phyloP scores from a whole-genome alignment of 2,797 vertebrate species.

The Vultur gryphus region DNA sequence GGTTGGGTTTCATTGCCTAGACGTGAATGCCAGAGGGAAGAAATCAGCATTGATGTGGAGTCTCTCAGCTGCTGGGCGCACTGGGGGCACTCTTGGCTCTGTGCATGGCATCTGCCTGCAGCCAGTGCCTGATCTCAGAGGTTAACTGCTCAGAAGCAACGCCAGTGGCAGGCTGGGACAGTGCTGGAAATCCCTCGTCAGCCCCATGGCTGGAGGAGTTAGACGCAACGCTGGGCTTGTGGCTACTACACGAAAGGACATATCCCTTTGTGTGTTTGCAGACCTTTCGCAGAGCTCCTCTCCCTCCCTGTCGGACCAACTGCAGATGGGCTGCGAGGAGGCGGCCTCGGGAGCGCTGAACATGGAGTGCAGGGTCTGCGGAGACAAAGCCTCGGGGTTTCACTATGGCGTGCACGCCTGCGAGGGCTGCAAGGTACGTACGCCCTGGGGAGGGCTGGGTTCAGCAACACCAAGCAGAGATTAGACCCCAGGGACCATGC shows the following conservation, averaged over 20 bases:
- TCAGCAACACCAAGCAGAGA: background rate
- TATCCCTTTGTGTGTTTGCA: constrained; percentile 36
- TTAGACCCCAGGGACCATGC: no score
- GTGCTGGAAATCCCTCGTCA: background rate
- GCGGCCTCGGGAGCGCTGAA: constrained; percentile 79
- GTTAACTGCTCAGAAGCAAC: background rate
- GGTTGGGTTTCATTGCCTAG: background rate
- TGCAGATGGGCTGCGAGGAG: constrained; percentile 87
- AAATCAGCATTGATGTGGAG: background rate
- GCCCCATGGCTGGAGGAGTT: background rate
- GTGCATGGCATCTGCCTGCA: background rate
- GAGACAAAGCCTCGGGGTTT: constrained; percentile 97
- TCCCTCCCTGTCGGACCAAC: constrained; percentile 90
- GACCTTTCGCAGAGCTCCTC: constrained; percentile 88
- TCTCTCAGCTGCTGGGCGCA: background rate
- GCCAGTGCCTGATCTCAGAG: background rate
- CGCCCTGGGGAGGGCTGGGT: background rate
- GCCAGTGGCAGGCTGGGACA: background rate
- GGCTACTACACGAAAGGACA: background rate
- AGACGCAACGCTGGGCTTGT: rapidly evolving
- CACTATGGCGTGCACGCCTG: constrained; percentile 98
- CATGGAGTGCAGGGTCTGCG: constrained; percentile 95
- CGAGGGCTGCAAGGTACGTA: constrained; percentile 94
- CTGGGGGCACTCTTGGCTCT: background rate
- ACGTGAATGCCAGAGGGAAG: background rate